Conservation (phyloP, 2,888 invertebrate species). For the Eupsilia transversa region DNA sequence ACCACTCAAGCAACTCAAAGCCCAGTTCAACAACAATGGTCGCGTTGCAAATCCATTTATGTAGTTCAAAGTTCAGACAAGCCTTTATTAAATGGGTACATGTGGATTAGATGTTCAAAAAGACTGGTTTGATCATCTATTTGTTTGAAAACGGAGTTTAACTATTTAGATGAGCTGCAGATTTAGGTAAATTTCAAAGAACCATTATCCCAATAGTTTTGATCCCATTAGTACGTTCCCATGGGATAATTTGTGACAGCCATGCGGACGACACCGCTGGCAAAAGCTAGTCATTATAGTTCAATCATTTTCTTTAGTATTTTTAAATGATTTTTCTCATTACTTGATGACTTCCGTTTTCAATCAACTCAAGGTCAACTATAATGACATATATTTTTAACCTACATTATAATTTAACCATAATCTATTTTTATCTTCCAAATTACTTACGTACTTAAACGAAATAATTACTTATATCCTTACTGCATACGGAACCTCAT, state of each 20-base stretch:
- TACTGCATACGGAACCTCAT: conserved; percentile 34
- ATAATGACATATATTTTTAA: background rate
- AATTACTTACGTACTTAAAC: background rate
- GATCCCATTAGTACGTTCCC: too few relatives aligned
- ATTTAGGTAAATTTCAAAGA: background rate
- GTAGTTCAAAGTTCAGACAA: conserved; percentile 23
- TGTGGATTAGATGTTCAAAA: background rate
- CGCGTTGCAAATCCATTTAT: conserved; percentile 25
- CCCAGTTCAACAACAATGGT: background rate
- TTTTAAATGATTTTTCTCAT: background rate
- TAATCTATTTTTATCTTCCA: background rate
- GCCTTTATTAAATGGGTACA: background rate
- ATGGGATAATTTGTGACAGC: too few relatives aligned
- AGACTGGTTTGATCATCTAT: background rate
- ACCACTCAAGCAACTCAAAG: conserved; percentile 13
- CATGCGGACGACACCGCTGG: too few relatives aligned
- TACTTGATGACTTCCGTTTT: background rate
- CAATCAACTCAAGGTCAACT: background rate
- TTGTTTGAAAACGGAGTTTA: background rate
- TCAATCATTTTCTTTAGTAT: background rate
- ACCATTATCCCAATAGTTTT: background rate
- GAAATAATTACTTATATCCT: conserved; percentile 1
- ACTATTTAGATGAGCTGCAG: background rate
- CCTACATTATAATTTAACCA: background rate
- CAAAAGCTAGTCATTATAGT: background rate